Base-by-base conservation (phyloP, 2,888 invertebrate genomes). In the Acanthopleura granulata region DNA sequence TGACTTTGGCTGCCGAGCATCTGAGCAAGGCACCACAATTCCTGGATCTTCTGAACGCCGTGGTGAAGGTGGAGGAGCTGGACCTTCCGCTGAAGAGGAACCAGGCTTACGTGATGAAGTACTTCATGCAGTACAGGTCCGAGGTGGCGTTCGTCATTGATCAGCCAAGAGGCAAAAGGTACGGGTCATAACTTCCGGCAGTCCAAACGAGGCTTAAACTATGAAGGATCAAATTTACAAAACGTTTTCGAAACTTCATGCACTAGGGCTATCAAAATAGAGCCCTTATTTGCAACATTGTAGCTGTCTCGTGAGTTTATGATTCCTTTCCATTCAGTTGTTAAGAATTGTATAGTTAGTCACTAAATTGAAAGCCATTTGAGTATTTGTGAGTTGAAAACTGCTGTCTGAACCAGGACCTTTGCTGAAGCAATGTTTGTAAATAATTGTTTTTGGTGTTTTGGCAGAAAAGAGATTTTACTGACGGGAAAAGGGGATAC, bases 31-130 rank as follows among this genome's bases (percentile, higher is more conserved):
- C 87, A 11, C 89, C 89, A 16, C 87, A 89, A 78, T 87, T 89
- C 78, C 82, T 89, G 15, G 88, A 89, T 77, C 83, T 89, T 11
- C 83, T 89, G 51, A 88, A 87, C 77, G 87, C 89, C 72, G 79
- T 89, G 1, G 88, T 89, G 27, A 89, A 89, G 79, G 87, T 89
- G 12, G 89, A 89, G 78, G 89, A 89, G 72, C 82, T 89, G 29
- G 87, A 89, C 78, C 80, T 90, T 74, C 89, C 90, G 0, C 79
- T 90, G 72, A 90, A 90, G 79, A 79, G 90, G 61, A 90, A 90
- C 80, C 90, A 90, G 78, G 84, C 86, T 40, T 88, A 87, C 73
- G 89, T 90, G 61, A 89, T 90, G 88, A 89, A 88, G 74, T 89
- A 88, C 81, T 89, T 90, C 80, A 89, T 90, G 89, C 89, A 89